Evolutionary conservation across 2,888 invertebrate genomes (phyloP).

Genomic region (Monochamus alternatus): DNA sequence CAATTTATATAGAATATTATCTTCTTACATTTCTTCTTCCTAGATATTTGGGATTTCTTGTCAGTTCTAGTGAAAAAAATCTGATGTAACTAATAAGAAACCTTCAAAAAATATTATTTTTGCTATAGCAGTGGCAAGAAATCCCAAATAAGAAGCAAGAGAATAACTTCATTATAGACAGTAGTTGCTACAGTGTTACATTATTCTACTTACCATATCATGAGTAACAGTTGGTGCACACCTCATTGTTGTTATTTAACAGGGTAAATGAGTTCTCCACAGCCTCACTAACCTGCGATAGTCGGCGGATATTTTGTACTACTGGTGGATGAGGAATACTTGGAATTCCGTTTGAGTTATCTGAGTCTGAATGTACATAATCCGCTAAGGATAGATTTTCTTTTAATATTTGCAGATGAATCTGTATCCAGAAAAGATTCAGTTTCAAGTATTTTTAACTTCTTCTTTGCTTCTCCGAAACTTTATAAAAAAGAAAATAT

Average conservation of each 20-base stretch:
- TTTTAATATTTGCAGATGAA: slow-evolving; percentile 7
- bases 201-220: not conserved
- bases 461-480: not conserved
- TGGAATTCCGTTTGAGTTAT: slow-evolving; percentile 5
- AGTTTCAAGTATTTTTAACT: not conserved
- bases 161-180: no score
- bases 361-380: slow-evolving; percentile 7
- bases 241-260: slow-evolving; percentile 7
- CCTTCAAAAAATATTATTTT: no score
- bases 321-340: slow-evolving; percentile 7
- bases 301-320: not conserved
- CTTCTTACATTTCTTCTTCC: not conserved
- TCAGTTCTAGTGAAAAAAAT: not conserved
- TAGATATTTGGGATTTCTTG: not conserved
- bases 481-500: not conserved
- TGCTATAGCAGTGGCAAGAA: no score
- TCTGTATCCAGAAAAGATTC: not conserved
- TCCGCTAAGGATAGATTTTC: slow-evolving; percentile 1
- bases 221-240: not conserved
- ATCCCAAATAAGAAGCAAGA: no score
- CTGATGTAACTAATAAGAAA: no score
- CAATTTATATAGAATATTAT: not conserved
- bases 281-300: slow-evolving; percentile 2
- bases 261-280: not conserved
- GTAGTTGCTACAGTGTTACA: no score